Conservation (phyloP, 2,888 invertebrate genomes). For the Lochmaea crataegi region DNA sequence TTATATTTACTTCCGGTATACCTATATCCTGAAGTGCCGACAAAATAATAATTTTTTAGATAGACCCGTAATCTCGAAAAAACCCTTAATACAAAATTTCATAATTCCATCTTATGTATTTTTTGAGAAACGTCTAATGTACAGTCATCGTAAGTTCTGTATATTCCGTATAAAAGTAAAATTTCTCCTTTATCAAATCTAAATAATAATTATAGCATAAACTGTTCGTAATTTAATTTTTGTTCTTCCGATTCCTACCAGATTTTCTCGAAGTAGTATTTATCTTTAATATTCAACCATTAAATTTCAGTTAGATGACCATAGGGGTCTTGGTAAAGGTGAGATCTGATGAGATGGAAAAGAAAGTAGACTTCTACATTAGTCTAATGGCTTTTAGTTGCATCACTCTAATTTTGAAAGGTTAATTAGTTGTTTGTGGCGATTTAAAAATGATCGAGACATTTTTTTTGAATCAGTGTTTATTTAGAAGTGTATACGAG, state of each 20-base stretch:
- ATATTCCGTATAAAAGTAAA: background rate
- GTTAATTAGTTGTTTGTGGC: constrained; percentile 1
- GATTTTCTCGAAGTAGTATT: background rate
- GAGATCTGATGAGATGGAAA: constrained; percentile 9
- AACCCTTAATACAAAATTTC: too few species aligned
- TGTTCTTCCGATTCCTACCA: background rate
- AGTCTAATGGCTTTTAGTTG: constrained; percentile 16
- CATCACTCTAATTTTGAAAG: constrained; percentile 16
- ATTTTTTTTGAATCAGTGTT: background rate
- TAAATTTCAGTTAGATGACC: background rate
- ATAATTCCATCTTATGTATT: too few species aligned
- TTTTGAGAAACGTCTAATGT: too few species aligned
- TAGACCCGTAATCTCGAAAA: too few species aligned
- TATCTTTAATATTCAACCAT: background rate
- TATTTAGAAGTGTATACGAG: background rate
- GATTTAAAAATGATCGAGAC: background rate
- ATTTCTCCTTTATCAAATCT: background rate
- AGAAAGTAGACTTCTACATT: constrained; percentile 15
- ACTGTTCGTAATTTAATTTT: background rate
- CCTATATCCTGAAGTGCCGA: too few species aligned
- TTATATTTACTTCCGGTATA: too few species aligned
- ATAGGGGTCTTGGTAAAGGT: constrained; percentile 13
- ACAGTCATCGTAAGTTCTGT: background rate
- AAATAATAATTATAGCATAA: background rate
- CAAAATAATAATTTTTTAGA: too few species aligned